These are phyloP conservation scores for Hemithea aestivaria DNA, from an alignment of 2,888 invertebrate genomes.

Conservation along the genomic window DNA sequence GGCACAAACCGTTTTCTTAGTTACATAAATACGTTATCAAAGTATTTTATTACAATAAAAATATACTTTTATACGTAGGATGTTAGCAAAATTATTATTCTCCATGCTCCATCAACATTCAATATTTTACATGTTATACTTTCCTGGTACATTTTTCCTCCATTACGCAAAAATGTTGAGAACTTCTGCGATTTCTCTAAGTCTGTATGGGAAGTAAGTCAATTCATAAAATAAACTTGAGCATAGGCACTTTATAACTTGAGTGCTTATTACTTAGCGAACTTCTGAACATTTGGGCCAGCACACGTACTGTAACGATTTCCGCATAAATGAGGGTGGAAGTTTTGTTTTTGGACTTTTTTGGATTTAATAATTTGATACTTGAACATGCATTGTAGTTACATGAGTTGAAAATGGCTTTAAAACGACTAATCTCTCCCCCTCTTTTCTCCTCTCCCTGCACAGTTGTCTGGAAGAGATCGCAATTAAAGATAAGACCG, in stretches of 20 bases:
- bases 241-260: constrained; percentile 18
- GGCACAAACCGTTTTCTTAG: too few species aligned
- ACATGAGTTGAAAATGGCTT: too few species aligned
- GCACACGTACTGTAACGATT: constrained; percentile 13
- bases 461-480: too few species aligned
- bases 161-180: constrained; percentile 10
- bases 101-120: background rate
- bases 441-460: too few species aligned
- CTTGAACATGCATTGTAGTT: too few species aligned
- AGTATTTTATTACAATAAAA: too few species aligned
- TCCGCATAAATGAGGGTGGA: constrained; percentile 3
- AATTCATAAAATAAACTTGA: constrained; percentile 24
- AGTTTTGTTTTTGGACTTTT: constrained; percentile 4
- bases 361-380: background rate
- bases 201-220: constrained; percentile 16
- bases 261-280: constrained; percentile 24
- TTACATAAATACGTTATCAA: too few species aligned
- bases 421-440: too few species aligned
- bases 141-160: constrained; percentile 17
- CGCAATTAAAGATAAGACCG: too few species aligned
- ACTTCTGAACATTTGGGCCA: constrained; percentile 18
- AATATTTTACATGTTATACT: constrained; percentile 1
- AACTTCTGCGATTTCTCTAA: constrained; percentile 18
- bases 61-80: too few species aligned
- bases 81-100: too few species aligned